A percentile compares a stretch with the other conserved stretches of the same genome.
Evolutionary conservation across 2,113 vertebrate species (phyloP).

Genomic region (Petrocephalus zakoni): DNA sequence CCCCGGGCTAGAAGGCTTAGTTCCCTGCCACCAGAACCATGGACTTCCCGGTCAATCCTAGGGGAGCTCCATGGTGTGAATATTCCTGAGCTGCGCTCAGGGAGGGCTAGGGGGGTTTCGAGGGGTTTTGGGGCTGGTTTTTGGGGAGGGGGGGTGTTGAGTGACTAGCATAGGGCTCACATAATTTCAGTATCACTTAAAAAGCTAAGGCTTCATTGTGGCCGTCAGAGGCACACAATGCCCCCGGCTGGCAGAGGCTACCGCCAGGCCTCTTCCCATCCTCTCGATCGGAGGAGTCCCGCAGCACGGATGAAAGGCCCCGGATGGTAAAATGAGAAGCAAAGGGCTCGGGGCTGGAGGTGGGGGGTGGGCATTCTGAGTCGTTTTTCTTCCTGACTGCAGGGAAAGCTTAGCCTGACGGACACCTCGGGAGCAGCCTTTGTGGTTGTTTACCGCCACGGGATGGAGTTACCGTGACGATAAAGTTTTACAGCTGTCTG

Average conservation of each 20-base stretch:
- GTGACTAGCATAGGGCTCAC: background rate
- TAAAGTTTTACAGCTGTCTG: slow-evolving; percentile 12
- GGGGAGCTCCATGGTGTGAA: background rate
- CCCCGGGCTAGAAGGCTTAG: background rate
- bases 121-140: background rate
- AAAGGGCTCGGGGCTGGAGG: background rate
- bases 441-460: slow-evolving; percentile 11
- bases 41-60: background rate
- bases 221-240: background rate
- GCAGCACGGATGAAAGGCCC: background rate
- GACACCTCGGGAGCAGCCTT: background rate
- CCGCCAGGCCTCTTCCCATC: background rate
- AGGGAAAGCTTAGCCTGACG: slow-evolving; percentile 20
- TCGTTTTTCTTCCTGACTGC: slow-evolving; percentile 8
- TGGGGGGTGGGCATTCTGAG: background rate
- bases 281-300: background rate
- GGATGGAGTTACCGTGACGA: slow-evolving; percentile 12
- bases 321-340: background rate
- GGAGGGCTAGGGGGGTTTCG: background rate
- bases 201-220: background rate
- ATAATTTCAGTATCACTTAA: background rate
- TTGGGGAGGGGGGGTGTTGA: background rate
- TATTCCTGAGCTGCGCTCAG: background rate
- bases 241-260: background rate
- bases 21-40: background rate